These are phyloP conservation scores for Lasiurus cinereus DNA, from an alignment of 2,113 vertebrate genomes.

Conservation along the genomic window DNA sequence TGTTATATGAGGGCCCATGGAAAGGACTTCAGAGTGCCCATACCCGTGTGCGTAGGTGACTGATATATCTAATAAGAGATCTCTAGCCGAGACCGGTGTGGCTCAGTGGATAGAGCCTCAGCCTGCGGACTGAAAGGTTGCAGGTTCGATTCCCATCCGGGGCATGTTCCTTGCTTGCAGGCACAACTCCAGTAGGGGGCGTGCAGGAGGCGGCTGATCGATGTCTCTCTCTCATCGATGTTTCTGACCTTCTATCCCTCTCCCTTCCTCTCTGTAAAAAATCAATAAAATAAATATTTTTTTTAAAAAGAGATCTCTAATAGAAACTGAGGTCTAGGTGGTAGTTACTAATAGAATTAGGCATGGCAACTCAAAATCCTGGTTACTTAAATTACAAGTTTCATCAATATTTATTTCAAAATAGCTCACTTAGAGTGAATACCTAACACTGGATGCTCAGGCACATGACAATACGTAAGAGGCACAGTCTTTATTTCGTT, in stretches of 20 bases:
- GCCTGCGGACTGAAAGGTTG: too few species aligned
- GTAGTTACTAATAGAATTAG: neutral
- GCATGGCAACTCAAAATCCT: neutral
- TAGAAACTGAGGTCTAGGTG: neutral
- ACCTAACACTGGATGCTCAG: neutral
- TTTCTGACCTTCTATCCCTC: too few species aligned
- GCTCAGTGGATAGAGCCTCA: too few species aligned
- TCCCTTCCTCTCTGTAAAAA: too few species aligned
- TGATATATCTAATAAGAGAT: neutral
- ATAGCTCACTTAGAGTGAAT: constrained; percentile 16
- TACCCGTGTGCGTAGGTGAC: neutral
- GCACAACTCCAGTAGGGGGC: too few species aligned
- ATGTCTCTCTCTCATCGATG: too few species aligned
- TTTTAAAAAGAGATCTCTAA: neutral
- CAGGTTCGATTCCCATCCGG: too few species aligned
- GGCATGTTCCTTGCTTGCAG: too few species aligned
- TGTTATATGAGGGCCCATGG: neutral
- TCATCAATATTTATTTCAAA: constrained; percentile 53
- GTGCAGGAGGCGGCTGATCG: too few species aligned
- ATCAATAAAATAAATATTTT: too few species aligned
- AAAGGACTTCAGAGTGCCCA: neutral
- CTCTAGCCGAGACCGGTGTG: neutral
- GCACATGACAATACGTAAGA: neutral
- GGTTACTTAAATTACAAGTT: constrained; percentile 3
- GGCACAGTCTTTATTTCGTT: constrained; percentile 20